Percentiles rank a stretch among this genome's conserved stretches.
Conservation (phyloP, 2,113 vertebrate genomes). For the Triplophysa tibetana region DNA sequence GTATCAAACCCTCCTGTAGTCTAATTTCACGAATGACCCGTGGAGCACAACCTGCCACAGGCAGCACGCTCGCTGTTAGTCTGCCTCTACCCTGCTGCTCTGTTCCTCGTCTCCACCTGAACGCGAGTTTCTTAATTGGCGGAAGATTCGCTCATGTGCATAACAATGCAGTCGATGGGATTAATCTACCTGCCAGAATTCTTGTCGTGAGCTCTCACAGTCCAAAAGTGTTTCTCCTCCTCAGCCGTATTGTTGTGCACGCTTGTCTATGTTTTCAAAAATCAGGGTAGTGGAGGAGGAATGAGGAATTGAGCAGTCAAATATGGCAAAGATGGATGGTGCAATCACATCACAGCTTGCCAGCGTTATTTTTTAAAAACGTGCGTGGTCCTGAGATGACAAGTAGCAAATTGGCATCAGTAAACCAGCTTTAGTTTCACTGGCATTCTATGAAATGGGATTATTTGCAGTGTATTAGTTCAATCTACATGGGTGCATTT, state of each 20-base stretch:
- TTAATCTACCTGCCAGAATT: conserved; percentile 10
- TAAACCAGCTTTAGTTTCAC: not conserved
- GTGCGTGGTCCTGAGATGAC: conserved; percentile 10
- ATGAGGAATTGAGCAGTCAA: conserved; percentile 6
- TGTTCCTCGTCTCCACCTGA: not conserved
- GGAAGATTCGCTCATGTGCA: not conserved
- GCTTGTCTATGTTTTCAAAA: conserved; percentile 1
- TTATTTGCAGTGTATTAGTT: not conserved
- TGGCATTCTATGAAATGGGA: not conserved
- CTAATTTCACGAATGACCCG: not conserved
- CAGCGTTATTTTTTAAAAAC: conserved; percentile 27
- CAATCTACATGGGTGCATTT: not conserved
- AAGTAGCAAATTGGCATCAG: conserved; percentile 1
- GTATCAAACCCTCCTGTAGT: not conserved
- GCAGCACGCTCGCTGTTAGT: not conserved
- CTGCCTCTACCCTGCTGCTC: conserved; percentile 23
- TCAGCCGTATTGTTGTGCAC: not conserved
- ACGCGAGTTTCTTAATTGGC: not conserved
- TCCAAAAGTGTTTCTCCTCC: not conserved
- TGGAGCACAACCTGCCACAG: conserved; percentile 27
- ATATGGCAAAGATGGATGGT: conserved; percentile 25
- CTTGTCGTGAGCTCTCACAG: not conserved
- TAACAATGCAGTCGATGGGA: conserved; percentile 13
- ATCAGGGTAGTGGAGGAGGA: not conserved
- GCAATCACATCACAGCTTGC: conserved; percentile 26